Conservation (phyloP, 2,888 invertebrate genomes). For the Cybosia mesomella region DNA sequence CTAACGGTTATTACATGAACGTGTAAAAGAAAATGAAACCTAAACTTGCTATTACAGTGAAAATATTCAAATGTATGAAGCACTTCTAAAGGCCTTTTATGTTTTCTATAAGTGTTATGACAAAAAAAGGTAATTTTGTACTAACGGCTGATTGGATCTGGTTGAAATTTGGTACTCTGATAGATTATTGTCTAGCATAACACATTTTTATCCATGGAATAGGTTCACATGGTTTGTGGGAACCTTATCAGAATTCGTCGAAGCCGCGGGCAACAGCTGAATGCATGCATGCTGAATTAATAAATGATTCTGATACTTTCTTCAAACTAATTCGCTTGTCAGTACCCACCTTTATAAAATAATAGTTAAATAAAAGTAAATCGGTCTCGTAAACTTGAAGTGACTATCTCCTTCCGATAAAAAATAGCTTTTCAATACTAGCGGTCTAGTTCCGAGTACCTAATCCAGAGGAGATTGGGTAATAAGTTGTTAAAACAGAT, state of each 20-base stretch:
- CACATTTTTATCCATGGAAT: too few species aligned
- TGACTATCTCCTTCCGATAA: conserved; percentile 21
- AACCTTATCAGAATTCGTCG: too few species aligned
- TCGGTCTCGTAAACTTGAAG: conserved; percentile 4
- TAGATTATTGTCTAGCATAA: too few species aligned
- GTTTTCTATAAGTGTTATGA: neutral
- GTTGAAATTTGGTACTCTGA: too few species aligned
- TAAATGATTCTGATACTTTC: too few species aligned
- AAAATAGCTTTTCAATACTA: conserved; percentile 34
- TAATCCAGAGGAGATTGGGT: conserved; percentile 22
- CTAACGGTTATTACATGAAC: conserved; percentile 12
- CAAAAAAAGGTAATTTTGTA: neutral
- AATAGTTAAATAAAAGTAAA: neutral
- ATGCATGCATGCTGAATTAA: too few species aligned
- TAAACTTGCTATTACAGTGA: conserved; percentile 16
- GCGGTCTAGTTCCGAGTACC: conserved; percentile 18
- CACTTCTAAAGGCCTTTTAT: neutral
- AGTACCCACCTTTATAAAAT: neutral
- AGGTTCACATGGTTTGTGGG: too few species aligned
- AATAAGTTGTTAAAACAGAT: neutral
- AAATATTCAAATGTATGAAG: conserved; percentile 16
- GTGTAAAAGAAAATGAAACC: conserved; percentile 20
- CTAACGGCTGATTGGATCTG: too few species aligned
- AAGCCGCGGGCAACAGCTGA: too few species aligned
- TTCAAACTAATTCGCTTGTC: neutral